Evolutionary conservation across 1,140 invertebrate species (phyloP), one percentile per base, ranked within the genome.

Genomic region (Drosophila simulans): DNA sequence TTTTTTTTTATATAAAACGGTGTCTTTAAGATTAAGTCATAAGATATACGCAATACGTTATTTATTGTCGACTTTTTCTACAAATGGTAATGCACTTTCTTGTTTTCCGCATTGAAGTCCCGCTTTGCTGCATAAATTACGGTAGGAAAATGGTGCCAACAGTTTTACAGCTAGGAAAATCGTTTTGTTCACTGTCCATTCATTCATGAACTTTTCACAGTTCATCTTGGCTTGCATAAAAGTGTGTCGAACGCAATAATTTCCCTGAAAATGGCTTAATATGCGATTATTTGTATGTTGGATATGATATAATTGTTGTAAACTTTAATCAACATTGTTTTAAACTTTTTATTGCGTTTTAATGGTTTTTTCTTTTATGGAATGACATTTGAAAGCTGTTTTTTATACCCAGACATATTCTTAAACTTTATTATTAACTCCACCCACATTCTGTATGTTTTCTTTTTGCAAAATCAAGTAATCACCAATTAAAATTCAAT

Each of bases 71-170:
- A 15, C 45, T 48, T 49, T 68, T 62, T 63, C 39, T 37, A 34
- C 46, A 73, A 66, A 79, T 68, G 58, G 27, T 55, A 68, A 77
- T 77, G 56, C 74, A 74, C 79, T 83, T 77, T 83, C 73, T 56
- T 81, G 55, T 53, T 54, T 65, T 76, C 71, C 60, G 48, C 60
- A 62, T 60, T 57, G 53, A 31, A 35, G 49, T 60, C 64, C 68
- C 80, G 74, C 45, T 59, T 68, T 43, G 40, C 20, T 56, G 66
- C 64, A 69, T 71, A 70, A 70, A 49, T 56, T 70, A 46, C 64
- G 8, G 27, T 20, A 57, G 31, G 48, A 71, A 63, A 71, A 70
- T 46, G 68, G 49, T 31, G 35, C 11, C 25, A 34, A 27, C 49
- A 39, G 35, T 71, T 71, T 57, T 40, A 57, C 65, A 57, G 43